Conservation (phyloP, 2,888 invertebrate species). For the Clostera curtula region DNA sequence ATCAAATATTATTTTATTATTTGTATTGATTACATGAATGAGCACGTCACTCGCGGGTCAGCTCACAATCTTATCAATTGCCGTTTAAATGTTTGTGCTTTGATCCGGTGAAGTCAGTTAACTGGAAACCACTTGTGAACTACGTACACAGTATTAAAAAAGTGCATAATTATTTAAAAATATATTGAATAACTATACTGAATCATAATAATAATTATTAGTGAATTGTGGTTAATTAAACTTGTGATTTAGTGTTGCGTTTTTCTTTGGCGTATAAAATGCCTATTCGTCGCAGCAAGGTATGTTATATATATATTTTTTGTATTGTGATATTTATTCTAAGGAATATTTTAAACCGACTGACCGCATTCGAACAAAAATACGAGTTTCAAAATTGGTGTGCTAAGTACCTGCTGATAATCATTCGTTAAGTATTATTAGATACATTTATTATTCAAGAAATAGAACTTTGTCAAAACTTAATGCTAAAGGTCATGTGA, state of each 20-base stretch:
- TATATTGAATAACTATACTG: constrained; percentile 22
- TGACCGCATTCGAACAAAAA: too few relatives aligned
- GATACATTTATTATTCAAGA: too few relatives aligned
- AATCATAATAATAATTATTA: constrained; percentile 15
- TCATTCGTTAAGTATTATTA: too few relatives aligned
- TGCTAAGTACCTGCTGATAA: too few relatives aligned
- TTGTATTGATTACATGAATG: constrained; percentile 60
- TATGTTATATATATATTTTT: constrained; percentile 25
- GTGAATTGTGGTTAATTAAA: constrained; percentile 11
- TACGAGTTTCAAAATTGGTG: too few relatives aligned
- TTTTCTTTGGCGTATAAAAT: constrained; percentile 37
- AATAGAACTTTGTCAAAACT: too few relatives aligned
- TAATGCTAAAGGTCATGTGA: too few relatives aligned
- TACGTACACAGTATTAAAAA: constrained; percentile 34
- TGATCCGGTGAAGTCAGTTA: constrained; percentile 65
- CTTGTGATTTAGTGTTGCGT: constrained; percentile 21
- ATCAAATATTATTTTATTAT: constrained; percentile 58
- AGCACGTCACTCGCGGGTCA: constrained; percentile 59
- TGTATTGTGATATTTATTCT: too few relatives aligned
- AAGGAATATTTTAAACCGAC: not conserved
- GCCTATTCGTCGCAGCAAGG: constrained; percentile 67
- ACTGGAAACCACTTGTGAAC: constrained; percentile 51
- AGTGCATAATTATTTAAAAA: constrained; percentile 22
- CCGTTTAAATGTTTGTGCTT: constrained; percentile 70
- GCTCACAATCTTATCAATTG: constrained; percentile 60